phyloP scores from a whole-genome alignment of 1,140 invertebrate species.

The Hyles euphorbiae region DNA sequence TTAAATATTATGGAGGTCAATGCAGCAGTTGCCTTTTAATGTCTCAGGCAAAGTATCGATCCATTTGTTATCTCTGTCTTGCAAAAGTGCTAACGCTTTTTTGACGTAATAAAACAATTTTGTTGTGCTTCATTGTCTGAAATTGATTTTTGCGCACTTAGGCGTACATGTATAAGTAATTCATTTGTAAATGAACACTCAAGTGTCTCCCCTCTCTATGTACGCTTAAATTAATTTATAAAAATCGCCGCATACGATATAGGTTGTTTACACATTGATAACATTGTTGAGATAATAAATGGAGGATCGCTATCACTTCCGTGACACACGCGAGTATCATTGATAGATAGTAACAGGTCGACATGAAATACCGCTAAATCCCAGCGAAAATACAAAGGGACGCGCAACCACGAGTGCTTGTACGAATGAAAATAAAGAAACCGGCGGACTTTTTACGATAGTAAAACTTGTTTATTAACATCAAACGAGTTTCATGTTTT shows the following conservation, averaged over 20 bases:
- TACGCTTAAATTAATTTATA: conserved; percentile 3
- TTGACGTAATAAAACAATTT: conserved; percentile 24
- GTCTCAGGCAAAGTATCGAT: conserved; percentile 72
- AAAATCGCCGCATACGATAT: not conserved
- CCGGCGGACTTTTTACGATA: conserved; percentile 33
- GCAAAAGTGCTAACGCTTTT: conserved; percentile 48
- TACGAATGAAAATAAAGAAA: conserved; percentile 11
- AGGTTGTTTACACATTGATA: conserved; percentile 8
- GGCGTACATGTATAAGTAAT: not conserved
- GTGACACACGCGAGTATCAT: conserved; percentile 5
- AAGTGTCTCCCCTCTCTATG: not conserved
- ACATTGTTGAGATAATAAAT: conserved; percentile 9
- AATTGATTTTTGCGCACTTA: too few relatives aligned
- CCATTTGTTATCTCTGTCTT: conserved; percentile 70
- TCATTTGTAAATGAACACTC: not conserved
- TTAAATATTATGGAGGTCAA: conserved; percentile 55
- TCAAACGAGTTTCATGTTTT: conserved; percentile 21
- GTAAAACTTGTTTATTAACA: conserved; percentile 27
- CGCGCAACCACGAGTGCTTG: not conserved
- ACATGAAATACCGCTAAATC: conserved; percentile 3
- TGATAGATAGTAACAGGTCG: conserved; percentile 10
- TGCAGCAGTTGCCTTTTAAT: conserved; percentile 71
- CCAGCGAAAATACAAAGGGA: not conserved
- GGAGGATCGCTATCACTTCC: conserved; percentile 9
- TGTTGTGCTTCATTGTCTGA: too few relatives aligned